phyloP scores from a whole-genome alignment of 2,113 vertebrate genomes.

The Spheniscus mendiculus region DNA sequence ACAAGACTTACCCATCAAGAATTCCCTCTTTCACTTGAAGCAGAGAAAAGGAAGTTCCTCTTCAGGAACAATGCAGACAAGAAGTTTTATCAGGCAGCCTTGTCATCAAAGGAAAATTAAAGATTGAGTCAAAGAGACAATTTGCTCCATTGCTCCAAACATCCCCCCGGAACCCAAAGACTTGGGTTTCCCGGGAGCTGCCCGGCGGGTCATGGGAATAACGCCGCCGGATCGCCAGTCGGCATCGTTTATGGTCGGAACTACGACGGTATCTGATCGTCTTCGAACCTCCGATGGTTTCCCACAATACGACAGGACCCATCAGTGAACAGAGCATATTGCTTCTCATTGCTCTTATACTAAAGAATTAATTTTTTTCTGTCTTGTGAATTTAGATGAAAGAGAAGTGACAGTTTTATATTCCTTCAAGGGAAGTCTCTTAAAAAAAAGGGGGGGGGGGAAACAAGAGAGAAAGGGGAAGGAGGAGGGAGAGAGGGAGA shows the following conservation, averaged over 20 bases:
- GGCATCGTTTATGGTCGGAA: no score
- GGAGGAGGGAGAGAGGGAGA: neutral
- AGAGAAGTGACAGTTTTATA: neutral
- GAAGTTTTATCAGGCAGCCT: neutral
- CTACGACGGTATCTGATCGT: no score
- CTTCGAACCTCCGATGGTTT: no score
- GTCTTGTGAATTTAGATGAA: neutral
- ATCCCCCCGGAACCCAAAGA: no score
- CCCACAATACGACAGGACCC: no score
- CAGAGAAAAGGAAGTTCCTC: neutral
- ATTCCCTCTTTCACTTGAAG: neutral
- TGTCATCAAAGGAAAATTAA: neutral
- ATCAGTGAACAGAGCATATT: no score
- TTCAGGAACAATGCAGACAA: neutral
- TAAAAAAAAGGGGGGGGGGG: neutral
- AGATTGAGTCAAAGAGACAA: neutral
- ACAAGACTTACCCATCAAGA: neutral
- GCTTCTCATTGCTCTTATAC: no score
- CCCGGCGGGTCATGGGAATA: no score
- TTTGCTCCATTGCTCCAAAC: neutral
- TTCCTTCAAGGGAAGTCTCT: neutral
- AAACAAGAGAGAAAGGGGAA: neutral
- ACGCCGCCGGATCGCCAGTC: no score
- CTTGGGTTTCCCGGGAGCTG: no score
- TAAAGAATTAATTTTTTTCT: neutral